Base-by-base conservation (phyloP, 2,888 invertebrate genomes). In the Panopea generosa region DNA sequence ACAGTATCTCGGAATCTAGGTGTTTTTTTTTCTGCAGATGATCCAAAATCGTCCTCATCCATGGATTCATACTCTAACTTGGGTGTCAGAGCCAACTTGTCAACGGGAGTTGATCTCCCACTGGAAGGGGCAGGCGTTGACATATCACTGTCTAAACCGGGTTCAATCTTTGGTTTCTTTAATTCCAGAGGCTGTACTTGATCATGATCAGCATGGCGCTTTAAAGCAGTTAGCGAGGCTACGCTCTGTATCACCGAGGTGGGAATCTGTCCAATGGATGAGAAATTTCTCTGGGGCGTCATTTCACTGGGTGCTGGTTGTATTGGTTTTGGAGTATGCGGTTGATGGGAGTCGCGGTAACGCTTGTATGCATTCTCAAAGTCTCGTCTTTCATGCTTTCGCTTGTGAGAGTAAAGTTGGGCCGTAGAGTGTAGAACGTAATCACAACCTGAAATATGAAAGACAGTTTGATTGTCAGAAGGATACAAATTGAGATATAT, bases 391-490 rank as follows among this genome's bases (percentile, higher is more conserved):
- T 99, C 99, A 93, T 99, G 99, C 91, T 98, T 99, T 67, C 99
- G 95, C 93, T 99, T 99, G 93, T 99, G 99, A 11, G 98, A 98
- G 93, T 98, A 97, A 83, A 99, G 95, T 92, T 99, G 99, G 60
- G 98, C 97, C 91, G 98, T 97, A 40, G 98, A 98, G 91, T 99
- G 99, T 78, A 99, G 94, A 2, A 99, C 98, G 92, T 98, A 99
- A 92, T 96, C 96, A 94, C 99, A 99, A 50, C 90, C 92, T 92
- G 82, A 2, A 84, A 82, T 16, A 47, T n/a, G 45, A 40, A 40
- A 40, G 16, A 40, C 7, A 40, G 40, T 11, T 16, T 40, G 40
- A 11, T n/a, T n/a, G n/a, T n/a, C n/a, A n/a, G n/a, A n/a, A n/a
- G n/a, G n/a, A n/a, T n/a, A n/a, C n/a, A n/a, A n/a, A n/a, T n/a